phyloP scores from a whole-genome alignment of 2,113 vertebrate genomes.

The Ahaetulla prasina region DNA sequence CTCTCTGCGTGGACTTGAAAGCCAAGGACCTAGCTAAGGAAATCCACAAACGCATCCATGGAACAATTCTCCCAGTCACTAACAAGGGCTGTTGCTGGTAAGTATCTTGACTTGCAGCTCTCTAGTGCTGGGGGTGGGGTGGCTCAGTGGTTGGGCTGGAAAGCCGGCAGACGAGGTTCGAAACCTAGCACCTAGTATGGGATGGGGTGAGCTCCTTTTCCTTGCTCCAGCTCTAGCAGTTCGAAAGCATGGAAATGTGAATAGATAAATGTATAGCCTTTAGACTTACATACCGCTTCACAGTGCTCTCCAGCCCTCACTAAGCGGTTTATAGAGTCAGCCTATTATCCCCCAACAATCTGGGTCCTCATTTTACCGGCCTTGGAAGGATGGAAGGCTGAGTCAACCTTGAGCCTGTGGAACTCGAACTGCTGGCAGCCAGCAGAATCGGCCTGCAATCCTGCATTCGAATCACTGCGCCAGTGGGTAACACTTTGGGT shows the following conservation, averaged over 20 bases:
- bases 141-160: neutral
- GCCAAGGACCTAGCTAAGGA: slow-evolving; percentile 74
- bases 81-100: slow-evolving; percentile 87
- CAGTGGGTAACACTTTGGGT: too few species aligned
- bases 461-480: too few species aligned
- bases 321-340: too few species aligned
- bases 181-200: neutral
- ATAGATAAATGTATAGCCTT: neutral
- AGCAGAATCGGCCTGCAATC: too few species aligned
- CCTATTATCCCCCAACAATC: too few species aligned
- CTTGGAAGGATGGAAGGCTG: too few species aligned
- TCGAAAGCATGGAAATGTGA: neutral
- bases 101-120: slow-evolving; percentile 34
- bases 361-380: too few species aligned
- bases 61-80: slow-evolving; percentile 71
- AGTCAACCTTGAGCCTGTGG: too few species aligned
- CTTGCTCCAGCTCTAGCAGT: neutral
- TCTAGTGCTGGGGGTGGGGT: neutral
- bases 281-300: too few species aligned
- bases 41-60: slow-evolving; percentile 74
- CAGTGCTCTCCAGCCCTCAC: too few species aligned
- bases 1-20: slow-evolving; percentile 76
- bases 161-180: neutral
- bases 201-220: neutral
- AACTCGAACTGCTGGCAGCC: too few species aligned